These are phyloP conservation scores for Platichthys stellatus DNA, from an alignment of 2,113 vertebrate species.

Conservation along the genomic window DNA sequence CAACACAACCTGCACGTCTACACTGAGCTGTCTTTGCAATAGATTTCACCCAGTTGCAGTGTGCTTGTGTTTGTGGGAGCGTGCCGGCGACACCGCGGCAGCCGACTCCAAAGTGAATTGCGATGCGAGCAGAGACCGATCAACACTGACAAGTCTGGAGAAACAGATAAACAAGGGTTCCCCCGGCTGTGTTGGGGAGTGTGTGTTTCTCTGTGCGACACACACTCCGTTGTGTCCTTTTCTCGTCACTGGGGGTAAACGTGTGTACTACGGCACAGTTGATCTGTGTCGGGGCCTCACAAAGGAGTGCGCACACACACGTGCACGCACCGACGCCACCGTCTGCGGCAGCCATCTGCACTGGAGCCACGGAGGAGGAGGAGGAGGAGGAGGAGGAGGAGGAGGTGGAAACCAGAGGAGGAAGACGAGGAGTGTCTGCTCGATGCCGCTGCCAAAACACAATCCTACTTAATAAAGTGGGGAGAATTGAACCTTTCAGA, in stretches of 20 bases:
- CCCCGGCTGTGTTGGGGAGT: conserved; percentile 7
- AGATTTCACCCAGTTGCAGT: background rate
- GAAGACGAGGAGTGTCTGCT: conserved; percentile 1
- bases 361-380: background rate
- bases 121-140: conserved; percentile 14
- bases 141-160: conserved; percentile 29
- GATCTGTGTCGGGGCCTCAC: conserved; percentile 9
- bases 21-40: background rate
- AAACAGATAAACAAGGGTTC: conserved; percentile 52
- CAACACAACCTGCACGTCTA: background rate
- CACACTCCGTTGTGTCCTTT: background rate
- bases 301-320: background rate
- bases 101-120: conserved; percentile 31
- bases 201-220: background rate
- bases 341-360: conserved; percentile 54
- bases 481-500: conserved; percentile 28
- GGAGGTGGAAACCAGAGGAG: background rate
- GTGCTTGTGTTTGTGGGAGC: background rate
- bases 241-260: background rate
- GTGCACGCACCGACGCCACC: background rate
- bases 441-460: conserved; percentile 24
- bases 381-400: background rate
- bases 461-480: conserved; percentile 37
- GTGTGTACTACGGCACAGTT: background rate
- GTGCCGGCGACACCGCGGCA: conserved; percentile 33